Conservation (phyloP, 92 coral and sea anemone species). For the Porites cylindrica region DNA sequence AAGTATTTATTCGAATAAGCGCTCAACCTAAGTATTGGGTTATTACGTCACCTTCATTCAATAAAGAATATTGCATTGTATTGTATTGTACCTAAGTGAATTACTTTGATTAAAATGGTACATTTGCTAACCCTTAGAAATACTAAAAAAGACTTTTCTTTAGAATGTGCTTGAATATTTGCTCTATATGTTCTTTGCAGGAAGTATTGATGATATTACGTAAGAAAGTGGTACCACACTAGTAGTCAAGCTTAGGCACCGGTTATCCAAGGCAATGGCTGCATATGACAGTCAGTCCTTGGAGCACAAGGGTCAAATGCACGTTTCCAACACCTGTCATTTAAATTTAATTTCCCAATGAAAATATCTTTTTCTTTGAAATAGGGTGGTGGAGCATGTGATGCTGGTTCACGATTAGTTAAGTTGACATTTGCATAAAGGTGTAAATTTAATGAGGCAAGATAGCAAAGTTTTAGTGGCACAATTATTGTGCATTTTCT, state of each 20-base stretch:
- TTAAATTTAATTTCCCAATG: background rate
- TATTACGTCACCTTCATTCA: background rate
- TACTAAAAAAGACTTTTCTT: background rate
- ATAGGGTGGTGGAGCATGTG: background rate
- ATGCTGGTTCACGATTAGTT: background rate
- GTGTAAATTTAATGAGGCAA: background rate
- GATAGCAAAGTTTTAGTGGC: background rate
- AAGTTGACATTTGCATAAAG: background rate
- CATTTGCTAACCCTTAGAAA: background rate
- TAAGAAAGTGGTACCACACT: conserved; percentile 13
- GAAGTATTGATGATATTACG: background rate
- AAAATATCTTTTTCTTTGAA: background rate
- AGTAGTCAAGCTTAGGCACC: conserved; percentile 23
- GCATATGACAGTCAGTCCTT: conserved; percentile 23
- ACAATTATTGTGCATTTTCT: background rate
- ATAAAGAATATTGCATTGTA: conserved; percentile 20
- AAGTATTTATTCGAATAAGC: no score
- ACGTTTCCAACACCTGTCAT: background rate
- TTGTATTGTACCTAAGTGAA: conserved; percentile 32
- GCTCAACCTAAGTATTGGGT: no score
- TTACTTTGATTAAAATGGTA: background rate
- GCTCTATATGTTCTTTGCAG: conserved; percentile 12
- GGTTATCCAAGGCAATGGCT: background rate
- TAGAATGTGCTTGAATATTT: conserved; percentile 3
- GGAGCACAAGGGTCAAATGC: conserved; percentile 5